Conservation (phyloP, 1,140 invertebrate species). For the Conus betulinus region DNA sequence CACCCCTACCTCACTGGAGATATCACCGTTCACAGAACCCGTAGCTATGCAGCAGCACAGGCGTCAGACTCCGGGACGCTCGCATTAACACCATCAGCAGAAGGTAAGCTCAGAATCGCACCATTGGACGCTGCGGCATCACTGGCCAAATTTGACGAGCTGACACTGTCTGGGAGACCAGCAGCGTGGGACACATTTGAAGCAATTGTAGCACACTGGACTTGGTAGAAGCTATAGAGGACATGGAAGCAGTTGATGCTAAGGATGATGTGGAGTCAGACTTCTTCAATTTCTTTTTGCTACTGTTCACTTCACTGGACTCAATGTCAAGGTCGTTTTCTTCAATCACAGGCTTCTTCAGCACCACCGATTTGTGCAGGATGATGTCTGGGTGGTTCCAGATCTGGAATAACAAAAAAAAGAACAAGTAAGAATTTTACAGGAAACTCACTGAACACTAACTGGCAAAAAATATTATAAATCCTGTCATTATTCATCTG, state of each 20-base stretch:
- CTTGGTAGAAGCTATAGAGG: constrained; percentile 33
- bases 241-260: constrained; percentile 31
- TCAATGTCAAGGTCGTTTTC: constrained; percentile 95
- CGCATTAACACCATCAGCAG: background rate
- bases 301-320: constrained; percentile 73
- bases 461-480: no score
- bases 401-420: constrained; percentile 80
- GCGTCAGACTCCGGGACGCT: background rate
- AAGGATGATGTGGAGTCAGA: constrained; percentile 39
- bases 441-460: no score
- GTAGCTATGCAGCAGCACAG: background rate
- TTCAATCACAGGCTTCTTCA: constrained; percentile 82
- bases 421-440: background rate
- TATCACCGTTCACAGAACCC: background rate
- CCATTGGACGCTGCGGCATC: constrained; percentile 2
- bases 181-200: background rate
- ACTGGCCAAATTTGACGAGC: constrained; percentile 39
- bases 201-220: background rate
- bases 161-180: constrained; percentile 22
- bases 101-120: background rate
- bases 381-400: constrained; percentile 99
- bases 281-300: constrained; percentile 49
- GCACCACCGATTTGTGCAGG: constrained; percentile 92
- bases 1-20: background rate
- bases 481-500: no score